Conservation (phyloP, 2,113 vertebrate species). For the Acanthisitta chloris region DNA sequence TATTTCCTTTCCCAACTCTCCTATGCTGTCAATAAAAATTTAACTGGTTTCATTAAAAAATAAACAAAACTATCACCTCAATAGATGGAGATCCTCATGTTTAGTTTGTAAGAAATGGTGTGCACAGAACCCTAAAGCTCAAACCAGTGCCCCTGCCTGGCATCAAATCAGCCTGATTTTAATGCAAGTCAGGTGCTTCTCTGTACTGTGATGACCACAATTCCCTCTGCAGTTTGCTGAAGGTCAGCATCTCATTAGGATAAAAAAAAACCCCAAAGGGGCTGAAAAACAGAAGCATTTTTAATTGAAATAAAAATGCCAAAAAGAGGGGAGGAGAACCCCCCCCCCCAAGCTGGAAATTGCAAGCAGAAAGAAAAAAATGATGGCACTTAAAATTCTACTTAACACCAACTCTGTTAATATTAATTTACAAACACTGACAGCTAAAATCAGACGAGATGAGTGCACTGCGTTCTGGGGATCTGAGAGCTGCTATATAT, state of each 20-base stretch:
- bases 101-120: constrained; percentile 1
- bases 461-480: neutral
- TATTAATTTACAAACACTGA: constrained; percentile 31
- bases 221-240: neutral
- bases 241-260: neutral
- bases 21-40: neutral
- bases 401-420: constrained; percentile 7
- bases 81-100: neutral
- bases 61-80: neutral
- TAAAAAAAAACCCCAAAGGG: neutral
- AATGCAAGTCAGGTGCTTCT: neutral
- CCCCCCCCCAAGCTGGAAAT: neutral
- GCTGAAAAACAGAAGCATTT: neutral
- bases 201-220: neutral
- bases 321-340: neutral
- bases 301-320: neutral
- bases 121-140: neutral
- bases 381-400: neutral
- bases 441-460: constrained; percentile 21
- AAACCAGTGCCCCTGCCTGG: constrained; percentile 4
- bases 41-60: neutral
- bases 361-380: neutral
- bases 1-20: neutral
- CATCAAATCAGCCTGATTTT: neutral
- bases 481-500: constrained; percentile 20